A percentile compares a stretch with the other conserved stretches of the same genome.
These are phyloP conservation scores for Penaeus indicus DNA, from an alignment of 1,140 invertebrate species.

Conservation along the genomic window DNA sequence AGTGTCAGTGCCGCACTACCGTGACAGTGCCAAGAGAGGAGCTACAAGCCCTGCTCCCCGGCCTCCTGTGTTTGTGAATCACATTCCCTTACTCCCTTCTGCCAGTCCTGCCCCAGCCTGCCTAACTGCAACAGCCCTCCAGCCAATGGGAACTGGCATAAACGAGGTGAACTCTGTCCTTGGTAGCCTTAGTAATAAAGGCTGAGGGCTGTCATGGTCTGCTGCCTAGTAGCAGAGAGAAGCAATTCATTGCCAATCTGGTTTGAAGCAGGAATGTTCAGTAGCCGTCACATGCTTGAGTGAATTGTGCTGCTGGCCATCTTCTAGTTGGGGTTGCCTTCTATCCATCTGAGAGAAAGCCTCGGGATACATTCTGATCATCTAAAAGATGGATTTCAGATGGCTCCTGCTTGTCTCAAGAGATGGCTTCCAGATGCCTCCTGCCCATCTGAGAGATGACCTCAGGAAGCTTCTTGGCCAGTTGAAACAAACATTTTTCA, in stretches of 20 bases:
- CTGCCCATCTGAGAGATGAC: constrained; percentile 23
- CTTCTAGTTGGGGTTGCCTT: constrained; percentile 22
- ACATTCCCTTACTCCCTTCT: constrained; percentile 57
- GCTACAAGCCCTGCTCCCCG: constrained; percentile 37
- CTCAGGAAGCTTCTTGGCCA: constrained; percentile 7
- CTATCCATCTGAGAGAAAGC: constrained; percentile 13
- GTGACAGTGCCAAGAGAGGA: constrained; percentile 49
- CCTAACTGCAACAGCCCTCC: constrained; percentile 44
- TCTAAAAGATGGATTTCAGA: constrained; percentile 1
- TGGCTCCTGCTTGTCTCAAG: neutral
- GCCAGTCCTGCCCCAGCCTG: constrained; percentile 44
- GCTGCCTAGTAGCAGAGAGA: constrained; percentile 11
- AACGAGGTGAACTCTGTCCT: constrained; percentile 19
- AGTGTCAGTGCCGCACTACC: constrained; percentile 41
- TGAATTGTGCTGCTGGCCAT: constrained; percentile 8
- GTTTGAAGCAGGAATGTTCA: constrained; percentile 3
- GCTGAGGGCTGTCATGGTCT: constrained; percentile 17
- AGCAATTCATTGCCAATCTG: constrained; percentile 17
- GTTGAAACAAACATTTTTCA: constrained; percentile 12
- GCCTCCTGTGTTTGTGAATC: constrained; percentile 58
- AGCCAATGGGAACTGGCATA: constrained; percentile 40
- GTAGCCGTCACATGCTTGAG: neutral
- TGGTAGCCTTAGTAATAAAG: constrained; percentile 18
- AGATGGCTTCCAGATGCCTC: neutral
- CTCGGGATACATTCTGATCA: constrained; percentile 1